Evolutionary conservation across 2,797 vertebrate genomes (phyloP).

Genomic region (Protonibea diacanthus): DNA sequence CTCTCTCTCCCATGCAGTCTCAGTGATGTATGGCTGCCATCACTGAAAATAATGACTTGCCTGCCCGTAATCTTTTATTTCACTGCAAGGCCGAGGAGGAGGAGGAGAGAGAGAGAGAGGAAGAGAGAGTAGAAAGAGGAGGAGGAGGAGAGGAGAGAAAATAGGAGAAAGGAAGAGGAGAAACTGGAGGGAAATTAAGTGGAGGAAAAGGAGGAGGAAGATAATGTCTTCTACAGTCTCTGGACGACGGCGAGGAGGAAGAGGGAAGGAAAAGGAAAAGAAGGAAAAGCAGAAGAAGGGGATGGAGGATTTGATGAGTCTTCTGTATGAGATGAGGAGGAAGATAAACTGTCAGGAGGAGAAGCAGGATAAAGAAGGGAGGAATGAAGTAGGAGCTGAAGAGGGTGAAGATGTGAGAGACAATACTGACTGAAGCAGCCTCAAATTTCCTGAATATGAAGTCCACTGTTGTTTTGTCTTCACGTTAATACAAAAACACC

Average conservation of each 20-base stretch:
- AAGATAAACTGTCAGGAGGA: slow-evolving; percentile 8
- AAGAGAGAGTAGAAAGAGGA: background rate
- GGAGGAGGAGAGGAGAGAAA: background rate
- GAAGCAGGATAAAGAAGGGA: background rate
- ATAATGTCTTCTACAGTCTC: background rate
- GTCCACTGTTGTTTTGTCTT: background rate
- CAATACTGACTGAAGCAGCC: background rate
- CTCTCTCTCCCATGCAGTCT: slow-evolving; percentile 48
- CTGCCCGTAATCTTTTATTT: slow-evolving; percentile 79
- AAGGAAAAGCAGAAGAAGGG: background rate
- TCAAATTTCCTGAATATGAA: slow-evolving; percentile 7
- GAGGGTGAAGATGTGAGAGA: slow-evolving; percentile 7
- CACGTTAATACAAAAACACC: too few species aligned
- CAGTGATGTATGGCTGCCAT: slow-evolving; percentile 80
- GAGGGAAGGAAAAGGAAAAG: background rate
- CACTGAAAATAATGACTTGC: slow-evolving; percentile 80
- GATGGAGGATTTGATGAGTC: background rate
- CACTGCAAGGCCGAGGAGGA: slow-evolving; percentile 58
- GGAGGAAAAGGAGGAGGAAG: slow-evolving; percentile 4
- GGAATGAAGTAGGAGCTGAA: background rate
- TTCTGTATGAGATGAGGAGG: slow-evolving; percentile 17
- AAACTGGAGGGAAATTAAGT: slow-evolving; percentile 21
- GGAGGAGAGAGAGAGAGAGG: background rate
- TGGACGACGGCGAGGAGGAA: slow-evolving; percentile 17
- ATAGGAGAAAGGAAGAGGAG: slow-evolving; percentile 13